phyloP scores from a whole-genome alignment of 2,888 invertebrate species.

The Troides helena region DNA sequence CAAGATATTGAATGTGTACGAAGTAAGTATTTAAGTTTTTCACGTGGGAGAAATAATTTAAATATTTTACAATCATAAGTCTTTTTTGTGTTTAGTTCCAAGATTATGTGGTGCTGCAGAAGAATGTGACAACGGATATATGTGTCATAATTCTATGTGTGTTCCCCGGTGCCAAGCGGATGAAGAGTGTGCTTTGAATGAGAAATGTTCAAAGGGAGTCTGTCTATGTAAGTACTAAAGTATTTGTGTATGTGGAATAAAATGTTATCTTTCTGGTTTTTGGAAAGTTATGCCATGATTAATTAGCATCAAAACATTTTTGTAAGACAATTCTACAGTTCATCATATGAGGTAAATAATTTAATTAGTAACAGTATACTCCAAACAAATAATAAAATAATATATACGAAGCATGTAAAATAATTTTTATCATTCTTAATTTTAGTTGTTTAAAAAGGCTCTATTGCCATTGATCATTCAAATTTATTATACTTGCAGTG shows the following conservation, averaged over 20 bases:
- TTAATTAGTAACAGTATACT: too few species aligned
- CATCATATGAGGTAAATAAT: too few species aligned
- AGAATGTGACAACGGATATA: slow-evolving; percentile 86
- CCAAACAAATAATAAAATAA: too few species aligned
- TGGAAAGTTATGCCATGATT: neutral
- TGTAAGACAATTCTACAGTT: neutral
- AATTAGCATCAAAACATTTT: neutral
- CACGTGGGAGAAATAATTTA: neutral
- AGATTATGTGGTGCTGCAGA: slow-evolving; percentile 84
- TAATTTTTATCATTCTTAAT: neutral
- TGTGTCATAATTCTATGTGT: slow-evolving; percentile 91
- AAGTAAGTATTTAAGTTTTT: slow-evolving; percentile 75
- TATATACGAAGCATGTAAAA: too few species aligned
- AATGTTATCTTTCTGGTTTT: neutral
- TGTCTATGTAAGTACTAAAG: slow-evolving; percentile 85
- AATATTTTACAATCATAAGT: neutral
- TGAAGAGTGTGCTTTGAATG: slow-evolving; percentile 92
- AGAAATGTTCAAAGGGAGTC: slow-evolving; percentile 90
- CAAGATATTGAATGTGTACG: slow-evolving; percentile 91
- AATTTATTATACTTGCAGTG: slow-evolving; percentile 65
- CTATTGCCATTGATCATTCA: neutral
- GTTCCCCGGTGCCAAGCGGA: slow-evolving; percentile 87
- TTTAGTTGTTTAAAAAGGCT: neutral
- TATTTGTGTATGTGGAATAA: neutral
- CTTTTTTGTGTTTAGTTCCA: slow-evolving; percentile 80